Base-by-base conservation (phyloP, 2,113 vertebrate species). In the Pterocles gutturalis region DNA sequence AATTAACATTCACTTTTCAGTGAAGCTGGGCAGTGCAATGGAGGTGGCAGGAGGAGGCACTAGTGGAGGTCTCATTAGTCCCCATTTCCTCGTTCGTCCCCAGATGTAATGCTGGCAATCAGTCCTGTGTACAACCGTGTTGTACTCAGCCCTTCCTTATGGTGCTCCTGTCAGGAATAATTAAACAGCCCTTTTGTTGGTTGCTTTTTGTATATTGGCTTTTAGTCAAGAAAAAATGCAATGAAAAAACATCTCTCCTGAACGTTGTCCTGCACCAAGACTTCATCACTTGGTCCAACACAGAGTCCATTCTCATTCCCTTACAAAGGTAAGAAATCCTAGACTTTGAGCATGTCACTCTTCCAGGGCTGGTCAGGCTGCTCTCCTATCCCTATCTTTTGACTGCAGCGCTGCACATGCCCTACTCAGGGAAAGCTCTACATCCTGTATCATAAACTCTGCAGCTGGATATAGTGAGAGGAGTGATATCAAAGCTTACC, bases 121-220 rank as follows among this genome's bases (percentile, higher is more conserved):
- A 78, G 58, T 73, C 83, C 71, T 87, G 46, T 10, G 13, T 41
- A 55, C 64, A 91, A 90, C 77, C n/a, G 25, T 80, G 75, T 31
- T 80, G 15, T 25, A 33, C 29, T 70, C 79, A 70, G 83, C 49
- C 76, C 46, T 89, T 93, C 79, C 86, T 95, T 94, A 89, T 75
- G 91, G 83, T 75, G 64, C 60, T 81, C 34, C 93, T 93, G 94
- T 73, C 86, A 94, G 86, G 80, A 86, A 54, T 75, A 81, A 96
- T 92, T 95, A 89, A 89, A 83, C 83, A 95, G 60, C 19, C 18
- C 29, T 96, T 83, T 75, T 71, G 89, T 66, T 87, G 80, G 92
- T 43, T 81, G 34, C 34, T 70, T 86, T 80, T 81, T 58, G 14
- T 62, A 33, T 24, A 16, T 18, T 73, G 49, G 69, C 67, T 87